phyloP scores from a whole-genome alignment of 2,113 vertebrate species.

The Poicephalus gulielmi region DNA sequence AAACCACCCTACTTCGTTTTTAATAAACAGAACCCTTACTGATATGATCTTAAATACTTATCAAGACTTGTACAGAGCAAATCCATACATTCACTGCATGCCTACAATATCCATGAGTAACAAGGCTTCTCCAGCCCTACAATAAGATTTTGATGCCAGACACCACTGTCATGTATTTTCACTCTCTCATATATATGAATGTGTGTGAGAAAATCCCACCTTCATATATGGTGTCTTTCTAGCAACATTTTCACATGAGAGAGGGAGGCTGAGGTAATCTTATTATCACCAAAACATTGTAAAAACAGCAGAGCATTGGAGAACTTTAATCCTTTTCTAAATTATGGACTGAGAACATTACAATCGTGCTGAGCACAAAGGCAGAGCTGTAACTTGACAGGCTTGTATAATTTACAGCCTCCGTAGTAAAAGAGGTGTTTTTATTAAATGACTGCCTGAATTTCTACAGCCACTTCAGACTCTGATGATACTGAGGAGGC shows the following conservation, averaged over 20 bases:
- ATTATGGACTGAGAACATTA: slow-evolving; percentile 82
- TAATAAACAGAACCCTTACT: neutral
- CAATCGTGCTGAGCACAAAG: slow-evolving; percentile 78
- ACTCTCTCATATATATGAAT: slow-evolving; percentile 6
- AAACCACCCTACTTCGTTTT: neutral
- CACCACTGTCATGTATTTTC: slow-evolving; percentile 21
- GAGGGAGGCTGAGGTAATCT: slow-evolving; percentile 56
- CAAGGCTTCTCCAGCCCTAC: neutral
- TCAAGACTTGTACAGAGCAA: neutral
- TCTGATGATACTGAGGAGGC: slow-evolving; percentile 7
- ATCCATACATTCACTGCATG: neutral
- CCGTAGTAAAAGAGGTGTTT: slow-evolving; percentile 49
- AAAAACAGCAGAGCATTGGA: slow-evolving; percentile 54
- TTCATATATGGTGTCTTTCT: slow-evolving; percentile 41
- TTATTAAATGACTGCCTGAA: slow-evolving; percentile 53
- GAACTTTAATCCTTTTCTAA: slow-evolving; percentile 73
- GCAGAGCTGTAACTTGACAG: slow-evolving; percentile 71
- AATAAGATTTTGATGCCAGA: slow-evolving; percentile 6
- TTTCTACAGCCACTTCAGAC: slow-evolving; percentile 49
- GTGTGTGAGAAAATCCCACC: slow-evolving; percentile 54
- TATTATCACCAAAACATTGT: slow-evolving; percentile 57
- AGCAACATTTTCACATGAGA: slow-evolving; percentile 41
- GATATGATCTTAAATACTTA: neutral
- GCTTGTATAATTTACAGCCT: slow-evolving; percentile 61
- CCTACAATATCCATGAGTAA: slow-evolving; percentile 4